Conservation (phyloP, 1,140 invertebrate genomes). For the Tigriopus japonicus region DNA sequence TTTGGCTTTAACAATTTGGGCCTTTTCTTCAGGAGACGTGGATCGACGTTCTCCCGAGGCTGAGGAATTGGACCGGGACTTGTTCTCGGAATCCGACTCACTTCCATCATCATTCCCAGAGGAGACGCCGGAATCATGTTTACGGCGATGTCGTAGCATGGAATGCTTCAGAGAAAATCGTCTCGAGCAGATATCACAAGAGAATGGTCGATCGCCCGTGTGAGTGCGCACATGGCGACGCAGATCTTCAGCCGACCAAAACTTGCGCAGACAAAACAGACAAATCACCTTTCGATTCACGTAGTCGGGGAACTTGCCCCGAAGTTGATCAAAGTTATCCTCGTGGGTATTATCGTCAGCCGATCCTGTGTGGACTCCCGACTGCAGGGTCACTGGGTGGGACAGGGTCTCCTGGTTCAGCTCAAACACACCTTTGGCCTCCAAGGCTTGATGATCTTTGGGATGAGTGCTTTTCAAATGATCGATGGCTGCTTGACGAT, state of each 20-base stretch:
- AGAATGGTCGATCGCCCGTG: conserved; percentile 56
- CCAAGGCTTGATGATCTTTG: conserved; percentile 27
- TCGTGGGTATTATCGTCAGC: conserved; percentile 4
- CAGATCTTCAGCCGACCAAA: conserved; percentile 82
- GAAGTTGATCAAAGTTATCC: conserved; percentile 32
- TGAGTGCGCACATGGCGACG: conserved; percentile 76
- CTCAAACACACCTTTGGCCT: conserved; percentile 15
- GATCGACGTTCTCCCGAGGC: not conserved
- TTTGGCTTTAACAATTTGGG: not conserved
- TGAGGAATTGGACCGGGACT: not conserved
- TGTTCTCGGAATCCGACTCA: conserved; percentile 6
- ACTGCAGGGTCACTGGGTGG: no score
- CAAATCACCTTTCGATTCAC: conserved; percentile 62
- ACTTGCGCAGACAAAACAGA: conserved; percentile 72
- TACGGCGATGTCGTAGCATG: conserved; percentile 75
- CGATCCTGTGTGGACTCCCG: conserved; percentile 16
- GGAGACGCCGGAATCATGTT: conserved; percentile 31
- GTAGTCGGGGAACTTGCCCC: conserved; percentile 61
- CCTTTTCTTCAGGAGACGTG: not conserved
- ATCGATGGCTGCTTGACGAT: conserved; percentile 52
- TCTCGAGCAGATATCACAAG: conserved; percentile 37
- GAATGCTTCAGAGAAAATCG: conserved; percentile 80
- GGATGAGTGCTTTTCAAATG: conserved; percentile 54
- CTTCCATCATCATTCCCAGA: not conserved
- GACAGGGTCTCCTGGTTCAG: not conserved